phyloP scores from a whole-genome alignment of 1,140 invertebrate species.

The Kradibia gibbosae region DNA sequence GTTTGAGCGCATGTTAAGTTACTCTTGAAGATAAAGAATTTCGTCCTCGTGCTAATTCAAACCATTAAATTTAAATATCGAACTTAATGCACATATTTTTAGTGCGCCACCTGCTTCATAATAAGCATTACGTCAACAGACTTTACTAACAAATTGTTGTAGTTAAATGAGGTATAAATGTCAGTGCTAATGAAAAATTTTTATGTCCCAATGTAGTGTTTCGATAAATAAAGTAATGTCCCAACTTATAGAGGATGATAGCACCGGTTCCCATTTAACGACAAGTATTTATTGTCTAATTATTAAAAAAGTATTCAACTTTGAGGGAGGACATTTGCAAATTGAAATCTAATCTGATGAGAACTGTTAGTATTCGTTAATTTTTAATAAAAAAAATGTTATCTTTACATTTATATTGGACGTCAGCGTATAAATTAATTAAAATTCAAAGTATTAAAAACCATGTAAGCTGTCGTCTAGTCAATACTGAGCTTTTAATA shows the following conservation, averaged over 20 bases:
- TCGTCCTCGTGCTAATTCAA: conserved; percentile 2
- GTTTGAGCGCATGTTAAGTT: background rate
- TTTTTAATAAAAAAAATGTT: background rate
- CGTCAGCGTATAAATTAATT: no score
- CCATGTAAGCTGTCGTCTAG: no score
- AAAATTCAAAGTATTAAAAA: no score
- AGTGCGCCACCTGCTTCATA: background rate
- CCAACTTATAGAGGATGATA: background rate
- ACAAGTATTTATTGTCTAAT: background rate
- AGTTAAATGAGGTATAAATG: background rate
- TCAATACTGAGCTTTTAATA: background rate
- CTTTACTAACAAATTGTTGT: background rate
- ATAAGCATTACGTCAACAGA: conserved; percentile 3
- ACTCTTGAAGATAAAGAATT: background rate
- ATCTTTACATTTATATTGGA: no score
- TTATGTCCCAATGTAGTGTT: background rate
- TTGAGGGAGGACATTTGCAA: background rate
- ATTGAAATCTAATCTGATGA: background rate
- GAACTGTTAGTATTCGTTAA: background rate
- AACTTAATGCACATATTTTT: background rate
- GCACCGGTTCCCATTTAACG: background rate
- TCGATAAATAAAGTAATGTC: background rate
- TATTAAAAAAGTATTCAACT: no score
- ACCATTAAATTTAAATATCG: conserved; percentile 37
- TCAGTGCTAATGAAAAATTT: background rate